These are phyloP conservation scores for Agonum fuliginosum DNA, from an alignment of 2,888 invertebrate species.

Conservation along the genomic window DNA sequence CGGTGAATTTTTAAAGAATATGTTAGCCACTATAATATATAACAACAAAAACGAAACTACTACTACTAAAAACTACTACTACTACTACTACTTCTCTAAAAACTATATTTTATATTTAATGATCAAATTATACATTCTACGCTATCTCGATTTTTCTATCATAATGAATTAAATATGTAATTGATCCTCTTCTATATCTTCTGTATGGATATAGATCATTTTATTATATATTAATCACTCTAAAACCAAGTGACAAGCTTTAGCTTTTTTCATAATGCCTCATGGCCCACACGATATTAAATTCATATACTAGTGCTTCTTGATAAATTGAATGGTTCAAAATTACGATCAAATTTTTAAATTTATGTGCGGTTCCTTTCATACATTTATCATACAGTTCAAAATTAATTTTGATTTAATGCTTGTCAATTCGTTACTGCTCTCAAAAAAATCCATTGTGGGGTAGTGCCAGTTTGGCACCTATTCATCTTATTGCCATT, in stretches of 20 bases:
- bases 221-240: conserved; percentile 15
- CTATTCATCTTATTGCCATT: too few relatives aligned
- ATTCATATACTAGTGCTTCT: conserved; percentile 16
- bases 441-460: too few relatives aligned
- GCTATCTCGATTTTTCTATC: too few relatives aligned
- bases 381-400: conserved; percentile 17
- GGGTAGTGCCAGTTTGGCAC: too few relatives aligned
- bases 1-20: too few relatives aligned
- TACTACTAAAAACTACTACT: too few relatives aligned
- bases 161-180: too few relatives aligned
- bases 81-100: too few relatives aligned
- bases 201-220: neutral
- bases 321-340: conserved; percentile 25
- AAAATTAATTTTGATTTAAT: conserved; percentile 25
- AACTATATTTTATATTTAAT: too few relatives aligned
- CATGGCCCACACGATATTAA: conserved; percentile 1
- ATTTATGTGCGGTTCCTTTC: conserved; percentile 10
- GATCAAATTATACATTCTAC: too few relatives aligned
- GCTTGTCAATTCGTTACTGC: neutral
- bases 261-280: conserved; percentile 33
- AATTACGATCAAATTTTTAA: conserved; percentile 1
- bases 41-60: too few relatives aligned
- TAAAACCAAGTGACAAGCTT: conserved; percentile 20
- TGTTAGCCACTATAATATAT: too few relatives aligned
- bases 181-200: conserved; percentile 5